Base-by-base conservation (phyloP, 2,113 vertebrate species). In the Xiphophorus couchianus region DNA sequence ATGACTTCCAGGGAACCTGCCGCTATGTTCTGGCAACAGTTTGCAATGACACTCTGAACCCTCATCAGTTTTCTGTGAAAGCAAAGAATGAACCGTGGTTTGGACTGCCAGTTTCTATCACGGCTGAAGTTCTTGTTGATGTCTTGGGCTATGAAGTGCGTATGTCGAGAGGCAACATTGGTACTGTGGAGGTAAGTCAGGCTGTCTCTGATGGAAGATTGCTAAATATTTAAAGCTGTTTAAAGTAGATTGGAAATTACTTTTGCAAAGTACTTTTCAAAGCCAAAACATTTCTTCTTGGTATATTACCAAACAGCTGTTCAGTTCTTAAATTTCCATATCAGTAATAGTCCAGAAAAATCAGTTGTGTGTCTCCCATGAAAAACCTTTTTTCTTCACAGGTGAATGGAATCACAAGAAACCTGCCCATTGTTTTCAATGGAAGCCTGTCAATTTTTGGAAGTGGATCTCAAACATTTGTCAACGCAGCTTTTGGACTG, bases 1-100 rank as follows among this genome's bases (percentile, higher is more conserved):
- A 81, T n/a, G 83, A 89, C 42, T 92, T 92, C 65, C 90, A 90
- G 27, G 92, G 92, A 33, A 91, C 89, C 0, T 92, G 92, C 7
- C 82, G 67, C 17, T 94, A 93, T 29, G 39, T 91, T 28, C 81
- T 95, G 31, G 90, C 72, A 0, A 84, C 84, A 11, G 35, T 82
- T 0, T 90, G 92, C 22, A 89, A 85, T 12, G 4, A 10, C 13
- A 79, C 74, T 1, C 0, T 9, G 44, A 64, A 48, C 0, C 69
- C 86, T 0, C 48, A 82, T 0, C 71, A 62, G 4, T 94, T 95
- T 81, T 81, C 85, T 0, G 92, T 93, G n/a, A 87, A 88, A 30
- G 92, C 88, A 15, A 84, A 85, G 54, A 94, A 94, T 64, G 72
- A 90, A 30, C 63, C 66, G 0, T 83, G 69, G 83, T 13, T 22